phyloP scores from a whole-genome alignment of 2,797 vertebrate genomes.

The Mycteria americana region DNA sequence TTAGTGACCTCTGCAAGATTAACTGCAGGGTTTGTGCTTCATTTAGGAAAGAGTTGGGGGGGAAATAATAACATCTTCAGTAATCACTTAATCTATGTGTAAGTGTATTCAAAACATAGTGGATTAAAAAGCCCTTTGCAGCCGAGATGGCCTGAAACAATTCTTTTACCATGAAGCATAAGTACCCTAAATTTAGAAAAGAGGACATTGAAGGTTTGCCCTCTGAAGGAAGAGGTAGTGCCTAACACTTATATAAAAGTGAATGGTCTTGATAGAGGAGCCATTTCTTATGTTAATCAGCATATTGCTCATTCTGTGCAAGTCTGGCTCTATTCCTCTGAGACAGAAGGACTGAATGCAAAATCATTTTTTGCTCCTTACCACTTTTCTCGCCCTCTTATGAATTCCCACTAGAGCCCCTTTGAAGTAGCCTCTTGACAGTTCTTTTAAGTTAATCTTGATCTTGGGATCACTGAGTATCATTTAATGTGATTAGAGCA shows the following conservation, averaged over 20 bases:
- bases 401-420: neutral
- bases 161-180: neutral
- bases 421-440: neutral
- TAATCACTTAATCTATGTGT: neutral
- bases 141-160: neutral
- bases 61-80: neutral
- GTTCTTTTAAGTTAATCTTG: neutral
- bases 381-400: neutral
- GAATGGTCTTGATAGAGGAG: neutral
- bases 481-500: neutral
- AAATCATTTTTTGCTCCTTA: neutral
- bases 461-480: neutral
- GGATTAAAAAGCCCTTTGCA: neutral
- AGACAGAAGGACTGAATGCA: neutral
- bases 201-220: neutral
- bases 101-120: neutral
- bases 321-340: neutral
- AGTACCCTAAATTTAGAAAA: neutral
- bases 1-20: neutral
- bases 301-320: neutral
- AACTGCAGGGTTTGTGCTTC: neutral
- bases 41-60: neutral
- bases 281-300: neutral
- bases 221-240: neutral
- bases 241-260: neutral